Conservation (phyloP, 2,797 vertebrate species). For the Halcyon smyrnensis region DNA sequence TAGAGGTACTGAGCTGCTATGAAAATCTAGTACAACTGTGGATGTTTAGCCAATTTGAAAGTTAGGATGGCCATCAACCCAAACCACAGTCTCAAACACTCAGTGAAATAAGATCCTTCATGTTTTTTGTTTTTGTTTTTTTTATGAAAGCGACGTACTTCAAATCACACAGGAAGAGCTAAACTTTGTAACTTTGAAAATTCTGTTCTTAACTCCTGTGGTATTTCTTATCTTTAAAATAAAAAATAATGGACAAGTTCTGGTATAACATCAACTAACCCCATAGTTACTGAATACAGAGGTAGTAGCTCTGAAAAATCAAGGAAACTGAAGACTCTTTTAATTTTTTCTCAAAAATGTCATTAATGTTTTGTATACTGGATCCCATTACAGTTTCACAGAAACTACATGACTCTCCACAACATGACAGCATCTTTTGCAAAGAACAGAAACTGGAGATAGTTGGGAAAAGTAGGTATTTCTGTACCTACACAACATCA, state of each 20-base stretch:
- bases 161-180: background rate
- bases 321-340: background rate
- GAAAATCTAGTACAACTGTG: background rate
- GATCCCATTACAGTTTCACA: background rate
- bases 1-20: background rate
- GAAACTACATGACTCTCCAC: background rate
- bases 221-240: background rate
- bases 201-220: background rate
- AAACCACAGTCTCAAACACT: background rate
- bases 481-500: background rate
- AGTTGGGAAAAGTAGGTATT: background rate
- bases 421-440: background rate
- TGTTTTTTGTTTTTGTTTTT: fast-evolving
- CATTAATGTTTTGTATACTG: background rate
- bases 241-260: background rate
- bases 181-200: background rate
- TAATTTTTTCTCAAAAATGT: background rate
- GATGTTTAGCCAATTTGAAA: background rate
- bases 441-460: background rate
- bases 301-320: background rate
- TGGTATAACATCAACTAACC: background rate
- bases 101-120: background rate
- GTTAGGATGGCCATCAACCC: background rate
- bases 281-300: background rate
- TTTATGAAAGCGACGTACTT: background rate